Base-by-base conservation (phyloP, 2,113 vertebrate species). In the Tachysurus fulvidraco region DNA sequence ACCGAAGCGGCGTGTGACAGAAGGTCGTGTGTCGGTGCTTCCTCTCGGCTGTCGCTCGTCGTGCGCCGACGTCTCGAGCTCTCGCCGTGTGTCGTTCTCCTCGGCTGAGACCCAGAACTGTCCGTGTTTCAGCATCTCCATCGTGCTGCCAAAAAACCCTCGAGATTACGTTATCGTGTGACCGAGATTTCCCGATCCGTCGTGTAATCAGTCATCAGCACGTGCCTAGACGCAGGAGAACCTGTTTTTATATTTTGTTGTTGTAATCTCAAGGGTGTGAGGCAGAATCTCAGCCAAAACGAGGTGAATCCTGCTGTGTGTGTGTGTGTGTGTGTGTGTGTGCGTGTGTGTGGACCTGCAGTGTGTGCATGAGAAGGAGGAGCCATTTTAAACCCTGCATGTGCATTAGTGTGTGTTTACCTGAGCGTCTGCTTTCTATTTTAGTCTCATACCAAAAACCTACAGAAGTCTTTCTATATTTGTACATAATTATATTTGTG, bases 401-500 rank as follows among this genome's bases (percentile, higher is more conserved):
- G 85, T 88, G 36, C 30, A 87, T 67, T 62, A 79, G 71, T 85
- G 83, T 79, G n/a, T 59, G 19, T 89, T 79, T 74, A 50, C 55
- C 17, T 65, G 65, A 88, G 73, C 87, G 73, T 83, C 78, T 79
- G 83, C 73, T 87, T 84, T 85, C 54, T 86, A 84, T 83, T 86
- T 87, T 59, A 86, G 81, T 90, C 88, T 76, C 50, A 69, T 88
- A 89, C 88, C 84, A 89, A 85, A 87, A 41, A 82, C 23, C 0
- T 23, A 83, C n/a, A 69, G 44, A 83, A 85, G 69, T 84, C n/a
- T 87, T 36, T 89, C 67, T 83, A 77, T 88, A 89, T 89, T 87
- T 88, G 10, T 85, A 73, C 82, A 59, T 50, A 50, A 36, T 77
- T 62, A 62, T 41, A 62, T 81, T 67, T 73, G 84, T 1, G 55